phyloP scores from a whole-genome alignment of 1,140 invertebrate species.

The Fopius arisanus region DNA sequence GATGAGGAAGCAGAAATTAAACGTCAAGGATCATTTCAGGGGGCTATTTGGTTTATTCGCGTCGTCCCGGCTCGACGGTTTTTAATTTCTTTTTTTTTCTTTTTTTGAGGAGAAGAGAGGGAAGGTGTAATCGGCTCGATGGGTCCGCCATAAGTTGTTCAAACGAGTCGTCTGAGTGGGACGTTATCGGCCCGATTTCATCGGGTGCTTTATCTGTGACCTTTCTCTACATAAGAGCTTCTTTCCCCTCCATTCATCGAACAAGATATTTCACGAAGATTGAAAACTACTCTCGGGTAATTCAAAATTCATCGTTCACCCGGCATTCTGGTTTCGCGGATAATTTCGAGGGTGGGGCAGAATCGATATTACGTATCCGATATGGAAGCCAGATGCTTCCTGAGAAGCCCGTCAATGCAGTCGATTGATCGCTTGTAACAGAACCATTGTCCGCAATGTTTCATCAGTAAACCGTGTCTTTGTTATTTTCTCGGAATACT shows the following conservation, averaged over 20 bases:
- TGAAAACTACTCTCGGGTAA: not conserved
- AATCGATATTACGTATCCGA: slow-evolving; percentile 9
- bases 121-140: slow-evolving; percentile 19
- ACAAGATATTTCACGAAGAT: not conserved
- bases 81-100: slow-evolving; percentile 1
- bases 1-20: not conserved
- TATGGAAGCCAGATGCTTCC: slow-evolving; percentile 6
- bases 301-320: not conserved
- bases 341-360: not conserved
- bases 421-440: not conserved
- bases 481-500: not conserved
- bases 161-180: not conserved
- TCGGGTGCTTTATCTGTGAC: slow-evolving; percentile 19
- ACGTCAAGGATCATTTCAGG: not conserved
- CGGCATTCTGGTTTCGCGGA: not conserved
- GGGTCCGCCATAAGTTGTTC: slow-evolving; percentile 16
- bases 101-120: not conserved
- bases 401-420: not conserved
- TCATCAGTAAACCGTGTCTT: not conserved
- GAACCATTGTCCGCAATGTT: not conserved
- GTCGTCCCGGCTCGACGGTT: not conserved
- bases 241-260: not conserved
- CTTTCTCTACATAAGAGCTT: not conserved
- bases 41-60: not conserved
- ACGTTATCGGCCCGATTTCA: slow-evolving; percentile 18